Evolutionary conservation across 1,140 invertebrate genomes (phyloP).

Genomic region (Hyposmocoma kahamanoa): DNA sequence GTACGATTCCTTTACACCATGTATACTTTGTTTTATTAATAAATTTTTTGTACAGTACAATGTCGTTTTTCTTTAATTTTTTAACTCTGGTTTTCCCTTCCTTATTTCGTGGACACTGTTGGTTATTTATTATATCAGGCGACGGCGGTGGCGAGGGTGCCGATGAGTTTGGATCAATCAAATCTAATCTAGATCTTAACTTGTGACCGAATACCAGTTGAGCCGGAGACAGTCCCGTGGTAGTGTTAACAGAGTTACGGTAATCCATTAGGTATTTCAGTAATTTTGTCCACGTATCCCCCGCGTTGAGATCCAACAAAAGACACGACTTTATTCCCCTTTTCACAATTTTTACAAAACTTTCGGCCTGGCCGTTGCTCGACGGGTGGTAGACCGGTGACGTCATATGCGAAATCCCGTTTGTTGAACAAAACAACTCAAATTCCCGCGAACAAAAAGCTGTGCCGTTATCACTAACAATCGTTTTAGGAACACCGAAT

Average conservation of each 20-base stretch:
- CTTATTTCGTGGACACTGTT: conserved; percentile 3
- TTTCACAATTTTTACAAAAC: conserved; percentile 7
- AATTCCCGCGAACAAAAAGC: conserved; percentile 6
- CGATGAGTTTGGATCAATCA: background rate
- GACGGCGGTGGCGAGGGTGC: background rate
- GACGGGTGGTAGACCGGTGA: conserved; percentile 9
- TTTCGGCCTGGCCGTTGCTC: conserved; percentile 9
- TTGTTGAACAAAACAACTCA: conserved; percentile 4
- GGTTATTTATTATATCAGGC: background rate
- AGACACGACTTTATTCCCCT: conserved; percentile 5
- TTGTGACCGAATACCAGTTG: conserved; percentile 6
- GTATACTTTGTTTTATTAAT: conserved; percentile 1
- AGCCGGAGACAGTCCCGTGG: conserved; percentile 4
- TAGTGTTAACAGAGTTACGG: conserved; percentile 4
- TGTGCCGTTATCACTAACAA: conserved; percentile 9
- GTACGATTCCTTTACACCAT: conserved; percentile 3
- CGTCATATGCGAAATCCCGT: conserved; percentile 8
- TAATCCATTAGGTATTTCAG: conserved; percentile 5
- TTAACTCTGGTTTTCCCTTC: background rate
- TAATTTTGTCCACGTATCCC: background rate
- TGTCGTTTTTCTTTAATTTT: background rate
- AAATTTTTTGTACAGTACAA: conserved; percentile 5
- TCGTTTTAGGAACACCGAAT: background rate
- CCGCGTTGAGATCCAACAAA: background rate
- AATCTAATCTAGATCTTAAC: conserved; percentile 1